Conservation (phyloP, 2,113 vertebrate genomes). For the Notarius quadriscutis region DNA sequence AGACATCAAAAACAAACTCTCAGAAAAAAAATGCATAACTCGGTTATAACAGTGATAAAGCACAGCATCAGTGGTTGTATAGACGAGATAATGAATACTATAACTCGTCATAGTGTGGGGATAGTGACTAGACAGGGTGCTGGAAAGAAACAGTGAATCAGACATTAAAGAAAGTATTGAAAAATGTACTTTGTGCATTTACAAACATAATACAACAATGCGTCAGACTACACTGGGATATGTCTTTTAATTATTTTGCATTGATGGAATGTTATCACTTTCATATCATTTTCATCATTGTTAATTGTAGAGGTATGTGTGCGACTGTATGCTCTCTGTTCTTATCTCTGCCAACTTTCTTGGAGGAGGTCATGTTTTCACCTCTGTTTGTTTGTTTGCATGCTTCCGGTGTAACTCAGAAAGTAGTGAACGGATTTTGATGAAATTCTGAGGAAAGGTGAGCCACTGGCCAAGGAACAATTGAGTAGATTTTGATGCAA, state of each 20-base stretch:
- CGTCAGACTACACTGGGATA: neutral
- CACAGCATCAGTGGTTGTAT: neutral
- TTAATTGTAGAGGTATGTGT: no score
- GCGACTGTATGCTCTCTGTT: no score
- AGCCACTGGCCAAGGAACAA: no score
- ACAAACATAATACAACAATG: neutral
- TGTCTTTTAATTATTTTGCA: neutral
- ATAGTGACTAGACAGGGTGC: neutral
- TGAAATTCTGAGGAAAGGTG: no score
- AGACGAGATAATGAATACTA: neutral
- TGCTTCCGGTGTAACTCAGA: no score
- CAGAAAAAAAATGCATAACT: neutral
- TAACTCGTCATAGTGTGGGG: neutral
- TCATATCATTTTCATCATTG: no score
- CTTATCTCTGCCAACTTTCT: no score
- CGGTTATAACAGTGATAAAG: neutral
- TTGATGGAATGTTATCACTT: no score
- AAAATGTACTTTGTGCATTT: neutral
- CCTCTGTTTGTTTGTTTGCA: no score
- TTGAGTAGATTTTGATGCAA: no score
- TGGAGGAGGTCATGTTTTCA: no score
- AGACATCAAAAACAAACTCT: neutral
- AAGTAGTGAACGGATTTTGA: no score
- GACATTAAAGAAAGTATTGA: neutral
- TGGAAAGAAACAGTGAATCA: neutral